Evolutionary conservation across 2,113 vertebrate species (phyloP), one percentile per base, ranked within the genome.

Genomic region (Pungitius pungitius): DNA sequence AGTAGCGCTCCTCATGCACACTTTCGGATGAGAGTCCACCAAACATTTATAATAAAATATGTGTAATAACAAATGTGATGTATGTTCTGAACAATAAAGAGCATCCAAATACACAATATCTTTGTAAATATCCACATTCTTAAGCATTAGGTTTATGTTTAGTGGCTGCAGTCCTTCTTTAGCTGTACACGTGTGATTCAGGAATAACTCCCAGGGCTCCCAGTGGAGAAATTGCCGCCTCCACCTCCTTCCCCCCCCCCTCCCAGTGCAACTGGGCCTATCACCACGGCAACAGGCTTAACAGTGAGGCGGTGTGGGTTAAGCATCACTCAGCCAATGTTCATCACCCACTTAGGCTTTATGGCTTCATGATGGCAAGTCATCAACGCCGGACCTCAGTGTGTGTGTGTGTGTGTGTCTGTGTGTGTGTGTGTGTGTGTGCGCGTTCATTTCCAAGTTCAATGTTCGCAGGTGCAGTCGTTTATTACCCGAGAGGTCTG

Each of bases 261-360:
- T 52, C 57, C 52, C 37, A 42, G 37, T 49, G 33, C 26, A 1
- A 59, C 20, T 6, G 4, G n/a, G 8, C 15, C 57, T 52, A 8
- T 88, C 67, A 0, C 89, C 83, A 89, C 58, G 83, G 86, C 57
- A 89, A 91, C 87, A 47, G 67, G 79, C 59, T 79, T 82, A 87
- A 84, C 78, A 73, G 67, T 10, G 69, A 79, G 79, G 69, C 56
- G 20, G 47, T 22, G 37, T 65, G 78, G 82, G 84, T 88, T 83
- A 89, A 83, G 83, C 70, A 78, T 83, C 80, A 80, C 82, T 80
- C 63, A 56, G 80, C 59, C 3, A 17, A 75, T 84, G 87, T 86
- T 89, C 80, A 85, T 84, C 80, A 85, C 83, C 81, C 84, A 87
- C 87, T 89, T 82, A 75, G 83, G 72, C 69, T 88, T 85, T 78